Evolutionary conservation across 2,797 vertebrate species (phyloP).

Genomic region (Bufotes viridis): DNA sequence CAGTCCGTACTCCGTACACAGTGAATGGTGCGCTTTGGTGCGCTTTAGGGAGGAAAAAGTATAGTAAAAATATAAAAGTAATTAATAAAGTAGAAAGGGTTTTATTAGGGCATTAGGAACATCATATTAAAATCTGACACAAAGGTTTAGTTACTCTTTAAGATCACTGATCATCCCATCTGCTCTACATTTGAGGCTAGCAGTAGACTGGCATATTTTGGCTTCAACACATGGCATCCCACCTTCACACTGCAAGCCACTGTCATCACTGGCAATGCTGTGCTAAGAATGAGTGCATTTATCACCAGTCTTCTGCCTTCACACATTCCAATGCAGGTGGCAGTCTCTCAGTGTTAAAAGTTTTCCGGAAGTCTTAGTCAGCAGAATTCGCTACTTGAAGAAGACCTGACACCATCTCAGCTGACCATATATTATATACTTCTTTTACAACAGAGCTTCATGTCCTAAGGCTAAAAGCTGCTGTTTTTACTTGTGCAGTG

Average conservation of each 20-base stretch:
- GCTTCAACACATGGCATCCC: background rate
- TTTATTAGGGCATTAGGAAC: no score
- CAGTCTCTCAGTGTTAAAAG: conserved; percentile 27
- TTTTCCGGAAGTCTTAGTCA: conserved; percentile 5
- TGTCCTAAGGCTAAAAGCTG: conserved; percentile 9
- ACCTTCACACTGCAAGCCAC: background rate
- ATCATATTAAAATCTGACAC: no score
- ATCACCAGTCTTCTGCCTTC: background rate
- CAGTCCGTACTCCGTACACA: no score
- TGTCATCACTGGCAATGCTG: conserved; percentile 1
- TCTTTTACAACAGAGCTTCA: background rate
- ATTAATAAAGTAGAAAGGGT: no score
- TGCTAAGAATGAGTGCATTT: background rate
- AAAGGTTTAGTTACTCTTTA: background rate
- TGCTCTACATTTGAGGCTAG: background rate
- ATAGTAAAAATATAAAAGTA: no score
- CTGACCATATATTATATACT: background rate
- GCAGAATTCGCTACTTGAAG: background rate
- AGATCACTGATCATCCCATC: background rate
- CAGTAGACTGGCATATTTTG: background rate
- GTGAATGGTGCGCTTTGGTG: no score
- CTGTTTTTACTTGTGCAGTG: background rate
- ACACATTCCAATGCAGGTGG: conserved; percentile 1
- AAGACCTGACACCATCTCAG: background rate
- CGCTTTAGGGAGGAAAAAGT: no score